Conservation (phyloP, 2,888 invertebrate species). For the Spilosoma lubricipeda region DNA sequence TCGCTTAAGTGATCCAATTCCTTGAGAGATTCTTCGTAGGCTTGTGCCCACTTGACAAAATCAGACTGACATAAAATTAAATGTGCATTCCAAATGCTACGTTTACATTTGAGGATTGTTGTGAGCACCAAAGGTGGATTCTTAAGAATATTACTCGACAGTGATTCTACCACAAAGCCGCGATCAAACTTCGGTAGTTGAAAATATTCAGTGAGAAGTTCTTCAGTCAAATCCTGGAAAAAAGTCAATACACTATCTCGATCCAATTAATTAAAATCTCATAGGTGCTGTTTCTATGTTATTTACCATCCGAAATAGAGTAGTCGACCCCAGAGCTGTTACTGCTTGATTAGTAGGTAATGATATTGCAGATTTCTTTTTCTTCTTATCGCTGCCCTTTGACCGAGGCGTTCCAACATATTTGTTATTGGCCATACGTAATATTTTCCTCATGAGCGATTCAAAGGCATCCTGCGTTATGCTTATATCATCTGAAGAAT, state of each 20-base stretch:
- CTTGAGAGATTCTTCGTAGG: slow-evolving; percentile 69
- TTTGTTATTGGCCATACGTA: slow-evolving; percentile 64
- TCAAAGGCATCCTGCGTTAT: slow-evolving; percentile 71
- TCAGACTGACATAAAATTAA: slow-evolving; percentile 77
- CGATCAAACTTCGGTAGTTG: slow-evolving; percentile 62
- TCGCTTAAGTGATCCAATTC: slow-evolving; percentile 68
- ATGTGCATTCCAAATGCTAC: slow-evolving; percentile 69
- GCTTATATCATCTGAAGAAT: slow-evolving; percentile 55
- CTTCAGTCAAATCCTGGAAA: slow-evolving; percentile 70
- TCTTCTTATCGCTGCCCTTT: slow-evolving; percentile 73
- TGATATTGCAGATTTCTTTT: slow-evolving; percentile 67
- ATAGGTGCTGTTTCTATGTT: background rate
- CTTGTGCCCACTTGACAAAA: slow-evolving; percentile 73
- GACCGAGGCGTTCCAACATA: slow-evolving; percentile 71
- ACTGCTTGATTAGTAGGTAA: slow-evolving; percentile 61
- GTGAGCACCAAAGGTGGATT: slow-evolving; percentile 66
- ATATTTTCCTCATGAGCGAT: slow-evolving; percentile 67
- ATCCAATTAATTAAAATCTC: background rate
- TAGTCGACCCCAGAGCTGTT: slow-evolving; percentile 69
- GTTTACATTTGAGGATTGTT: slow-evolving; percentile 73
- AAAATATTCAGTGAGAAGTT: slow-evolving; percentile 72
- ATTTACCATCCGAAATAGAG: slow-evolving; percentile 74
- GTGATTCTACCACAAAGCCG: slow-evolving; percentile 76
- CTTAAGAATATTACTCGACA: slow-evolving; percentile 72
- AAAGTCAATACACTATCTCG: background rate